Evolutionary conservation across 2,113 vertebrate genomes (phyloP).

Genomic region (Mesembrinibis cayennensis): DNA sequence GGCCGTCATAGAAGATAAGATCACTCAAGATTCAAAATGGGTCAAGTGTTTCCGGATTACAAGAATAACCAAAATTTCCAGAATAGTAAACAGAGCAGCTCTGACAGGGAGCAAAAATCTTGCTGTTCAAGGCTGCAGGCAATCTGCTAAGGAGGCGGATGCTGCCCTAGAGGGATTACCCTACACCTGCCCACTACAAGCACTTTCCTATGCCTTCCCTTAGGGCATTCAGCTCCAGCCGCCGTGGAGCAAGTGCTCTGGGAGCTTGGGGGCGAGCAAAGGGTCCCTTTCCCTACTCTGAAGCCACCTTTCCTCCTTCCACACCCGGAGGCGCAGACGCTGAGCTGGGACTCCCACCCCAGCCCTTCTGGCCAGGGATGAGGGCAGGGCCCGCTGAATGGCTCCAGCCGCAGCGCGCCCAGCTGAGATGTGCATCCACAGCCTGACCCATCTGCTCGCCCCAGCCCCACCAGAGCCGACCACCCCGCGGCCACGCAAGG

Average conservation of each 20-base stretch:
- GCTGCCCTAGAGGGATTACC: background rate
- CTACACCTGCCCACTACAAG: background rate
- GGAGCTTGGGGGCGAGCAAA: background rate
- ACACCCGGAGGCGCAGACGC: accelerated
- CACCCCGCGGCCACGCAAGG: accelerated
- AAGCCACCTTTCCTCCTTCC: background rate
- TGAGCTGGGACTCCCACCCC: background rate
- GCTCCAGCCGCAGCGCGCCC: accelerated
- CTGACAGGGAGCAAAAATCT: background rate
- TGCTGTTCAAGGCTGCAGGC: background rate
- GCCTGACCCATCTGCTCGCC: background rate
- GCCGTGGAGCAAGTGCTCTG: background rate
- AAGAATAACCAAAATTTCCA: background rate
- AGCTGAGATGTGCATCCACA: accelerated
- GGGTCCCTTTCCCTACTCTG: background rate
- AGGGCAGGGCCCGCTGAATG: background rate
- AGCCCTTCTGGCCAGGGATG: background rate
- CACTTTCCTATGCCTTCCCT: background rate
- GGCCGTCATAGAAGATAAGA: background rate
- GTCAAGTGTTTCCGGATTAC: background rate
- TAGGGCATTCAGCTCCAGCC: background rate
- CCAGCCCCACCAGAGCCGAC: background rate
- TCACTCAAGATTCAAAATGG: background rate
- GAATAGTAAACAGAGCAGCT: background rate
- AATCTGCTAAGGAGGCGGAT: background rate